These are phyloP conservation scores for Magallana angulata DNA, from an alignment of 1,140 invertebrate species.

Conservation along the genomic window DNA sequence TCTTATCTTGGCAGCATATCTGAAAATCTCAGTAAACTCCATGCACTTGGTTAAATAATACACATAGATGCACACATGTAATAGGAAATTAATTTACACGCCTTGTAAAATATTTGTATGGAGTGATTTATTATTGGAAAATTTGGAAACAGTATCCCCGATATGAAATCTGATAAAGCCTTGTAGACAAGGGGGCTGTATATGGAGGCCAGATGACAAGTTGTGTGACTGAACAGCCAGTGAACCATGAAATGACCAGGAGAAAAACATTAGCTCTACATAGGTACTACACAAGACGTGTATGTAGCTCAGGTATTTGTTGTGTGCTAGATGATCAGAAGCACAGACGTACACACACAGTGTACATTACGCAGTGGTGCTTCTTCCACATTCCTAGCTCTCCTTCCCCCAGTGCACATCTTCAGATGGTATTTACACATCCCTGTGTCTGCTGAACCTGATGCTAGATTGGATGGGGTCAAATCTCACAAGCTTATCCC, in stretches of 20 bases:
- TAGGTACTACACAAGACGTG: conserved; percentile 10
- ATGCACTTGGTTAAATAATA: too few species aligned
- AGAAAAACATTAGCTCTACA: conserved; percentile 14
- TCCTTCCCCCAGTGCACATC: background rate
- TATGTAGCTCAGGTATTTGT: conserved; percentile 35
- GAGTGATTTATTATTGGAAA: too few species aligned
- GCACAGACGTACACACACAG: background rate
- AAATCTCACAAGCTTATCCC: background rate
- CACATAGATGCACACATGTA: too few species aligned
- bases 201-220: background rate
- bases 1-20: too few species aligned
- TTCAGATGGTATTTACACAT: conserved; percentile 15
- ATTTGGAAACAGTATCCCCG: too few species aligned
- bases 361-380: background rate
- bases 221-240: conserved; percentile 1
- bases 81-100: too few species aligned
- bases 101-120: too few species aligned
- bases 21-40: too few species aligned
- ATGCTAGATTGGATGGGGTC: background rate
- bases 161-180: too few species aligned
- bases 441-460: background rate
- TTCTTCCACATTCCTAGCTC: conserved; percentile 6
- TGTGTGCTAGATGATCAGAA: conserved; percentile 5
- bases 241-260: conserved; percentile 27
- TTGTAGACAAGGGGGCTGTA: too few species aligned